Conservation (phyloP, 2,113 vertebrate species). For the Pollimyrus isidori region DNA sequence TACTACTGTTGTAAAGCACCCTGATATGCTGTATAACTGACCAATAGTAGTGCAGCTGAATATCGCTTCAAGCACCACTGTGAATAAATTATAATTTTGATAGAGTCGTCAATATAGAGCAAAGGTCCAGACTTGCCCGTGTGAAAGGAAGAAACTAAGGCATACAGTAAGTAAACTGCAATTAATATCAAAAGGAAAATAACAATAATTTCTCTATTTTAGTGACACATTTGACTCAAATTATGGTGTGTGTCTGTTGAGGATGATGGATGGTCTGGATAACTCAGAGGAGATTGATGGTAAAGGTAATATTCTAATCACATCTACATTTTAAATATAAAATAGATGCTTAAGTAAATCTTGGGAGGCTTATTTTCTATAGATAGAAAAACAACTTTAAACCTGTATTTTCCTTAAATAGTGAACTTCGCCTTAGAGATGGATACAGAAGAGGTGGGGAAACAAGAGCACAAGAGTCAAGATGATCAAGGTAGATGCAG, state of each 20-base stretch:
- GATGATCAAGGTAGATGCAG: conserved; percentile 30
- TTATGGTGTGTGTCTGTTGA: conserved; percentile 56
- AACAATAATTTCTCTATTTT: neutral
- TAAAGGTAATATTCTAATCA: conserved; percentile 42
- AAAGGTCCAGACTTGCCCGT: neutral
- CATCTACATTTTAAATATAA: too few relatives aligned
- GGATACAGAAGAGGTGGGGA: conserved; percentile 27
- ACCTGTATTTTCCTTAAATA: conserved; percentile 18
- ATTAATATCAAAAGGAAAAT: neutral
- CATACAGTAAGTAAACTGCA: neutral
- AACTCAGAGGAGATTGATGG: conserved; percentile 47
- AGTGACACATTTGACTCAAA: conserved; percentile 64
- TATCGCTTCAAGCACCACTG: neutral
- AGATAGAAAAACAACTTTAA: neutral
- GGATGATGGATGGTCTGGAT: conserved; percentile 55
- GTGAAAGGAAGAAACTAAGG: neutral
- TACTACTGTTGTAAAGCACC: neutral
- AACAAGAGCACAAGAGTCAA: conserved; percentile 30
- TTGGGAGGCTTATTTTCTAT: neutral
- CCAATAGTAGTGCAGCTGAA: neutral
- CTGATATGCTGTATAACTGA: neutral
- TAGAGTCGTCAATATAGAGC: neutral
- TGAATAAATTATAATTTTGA: neutral
- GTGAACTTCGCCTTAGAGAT: conserved; percentile 50
- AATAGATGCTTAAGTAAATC: neutral